phyloP scores from a whole-genome alignment of 2,113 vertebrate species.

The Amblyopsis rosae region DNA sequence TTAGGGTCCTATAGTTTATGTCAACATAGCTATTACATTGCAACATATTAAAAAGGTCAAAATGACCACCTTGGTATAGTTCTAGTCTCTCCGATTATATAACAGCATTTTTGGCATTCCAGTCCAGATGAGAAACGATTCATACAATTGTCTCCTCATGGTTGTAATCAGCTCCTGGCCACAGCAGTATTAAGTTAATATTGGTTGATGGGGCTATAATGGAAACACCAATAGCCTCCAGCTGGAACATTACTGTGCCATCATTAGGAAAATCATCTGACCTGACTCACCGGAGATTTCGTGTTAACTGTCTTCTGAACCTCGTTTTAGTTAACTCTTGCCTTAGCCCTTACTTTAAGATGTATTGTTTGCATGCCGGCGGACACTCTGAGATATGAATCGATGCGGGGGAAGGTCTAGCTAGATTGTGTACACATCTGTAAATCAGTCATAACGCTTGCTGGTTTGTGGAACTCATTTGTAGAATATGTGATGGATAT shows the following conservation, averaged over 20 bases:
- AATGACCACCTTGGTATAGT: too few species aligned
- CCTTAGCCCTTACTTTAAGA: too few species aligned
- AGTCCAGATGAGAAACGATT: background rate
- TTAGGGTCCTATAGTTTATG: too few species aligned
- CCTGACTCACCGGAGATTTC: constrained; percentile 26
- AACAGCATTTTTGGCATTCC: too few species aligned
- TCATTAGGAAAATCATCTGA: constrained; percentile 40
- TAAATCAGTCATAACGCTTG: too few species aligned
- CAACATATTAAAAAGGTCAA: too few species aligned
- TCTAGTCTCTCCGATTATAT: too few species aligned
- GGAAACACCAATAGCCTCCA: constrained; percentile 2
- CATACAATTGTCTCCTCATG: constrained; percentile 25
- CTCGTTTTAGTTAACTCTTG: constrained; percentile 2
- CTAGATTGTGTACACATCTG: too few species aligned
- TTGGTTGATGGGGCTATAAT: constrained; percentile 35
- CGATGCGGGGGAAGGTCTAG: too few species aligned
- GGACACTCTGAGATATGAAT: background rate
- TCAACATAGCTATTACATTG: too few species aligned
- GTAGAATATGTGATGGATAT: background rate
- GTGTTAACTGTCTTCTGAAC: constrained; percentile 15
- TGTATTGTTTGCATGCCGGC: background rate
- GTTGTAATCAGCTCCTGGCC: constrained; percentile 33
- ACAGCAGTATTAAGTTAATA: constrained; percentile 26
- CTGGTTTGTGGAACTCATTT: background rate
- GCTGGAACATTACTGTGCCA: constrained; percentile 35